Evolutionary conservation across 2,888 invertebrate species (phyloP), one percentile per base, ranked within the genome.

Genomic region (Heliconius ethilla): DNA sequence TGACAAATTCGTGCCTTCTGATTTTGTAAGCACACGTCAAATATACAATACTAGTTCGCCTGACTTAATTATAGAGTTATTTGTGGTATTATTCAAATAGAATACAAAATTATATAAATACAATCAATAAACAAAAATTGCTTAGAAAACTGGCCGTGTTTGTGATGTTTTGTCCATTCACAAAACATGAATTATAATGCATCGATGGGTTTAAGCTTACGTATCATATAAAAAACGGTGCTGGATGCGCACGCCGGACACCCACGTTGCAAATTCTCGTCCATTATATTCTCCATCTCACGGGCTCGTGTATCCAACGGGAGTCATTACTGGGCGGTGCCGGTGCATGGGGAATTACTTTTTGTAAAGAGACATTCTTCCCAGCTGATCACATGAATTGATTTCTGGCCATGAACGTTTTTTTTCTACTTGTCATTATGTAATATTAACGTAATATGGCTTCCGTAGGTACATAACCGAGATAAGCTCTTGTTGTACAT

Each of bases 241-340:
- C 87, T 92, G 89, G 92, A 91, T 89, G 88, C 87, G 86, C 85
- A 86, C 84, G 86, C 83, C 85, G 93, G 89, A 94, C 94, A 94
- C 94, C 94, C 94, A 94, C 94, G 94, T 90, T 79, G 94, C 89
- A 77, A 88, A 90, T 89, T 89, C 88, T 82, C 86, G 84, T 82
- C 89, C 89, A 90, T 92, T 91, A 92, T 90, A 87, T 82, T 82
- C 83, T 79, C 85, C 87, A 87, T 93, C 93, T 89, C 93, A 93
- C 92, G 93, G 92, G 91, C 89, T 93, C 92, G 84, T 87, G 88
- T 93, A 87, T 89, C 92, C 85, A 83, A 88, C 91, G 89, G 92
- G 91, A 91, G 91, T 91, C 90, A 88, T 85, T 84, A 84, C 85
- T 87, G 90, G 93, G 91, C 91, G 90, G 87, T 87, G 85, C 88